Evolutionary conservation across 2,113 vertebrate species (phyloP).

Genomic region (Odontophorus gujanensis): DNA sequence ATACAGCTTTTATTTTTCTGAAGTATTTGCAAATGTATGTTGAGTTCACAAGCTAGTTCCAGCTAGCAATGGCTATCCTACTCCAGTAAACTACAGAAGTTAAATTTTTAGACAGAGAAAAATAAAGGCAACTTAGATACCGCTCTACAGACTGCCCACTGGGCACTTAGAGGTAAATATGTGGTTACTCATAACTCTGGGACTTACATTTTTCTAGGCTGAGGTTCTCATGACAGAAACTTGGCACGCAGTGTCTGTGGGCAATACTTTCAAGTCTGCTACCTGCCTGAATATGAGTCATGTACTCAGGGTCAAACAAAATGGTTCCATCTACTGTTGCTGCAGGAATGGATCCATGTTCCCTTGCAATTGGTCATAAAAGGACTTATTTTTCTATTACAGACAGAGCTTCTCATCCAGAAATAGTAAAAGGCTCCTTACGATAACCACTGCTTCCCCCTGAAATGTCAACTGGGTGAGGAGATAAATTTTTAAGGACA

Average conservation of each 20-base stretch:
- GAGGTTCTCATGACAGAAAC: background rate
- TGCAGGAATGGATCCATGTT: background rate
- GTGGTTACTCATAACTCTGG: background rate
- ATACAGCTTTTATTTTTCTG: background rate
- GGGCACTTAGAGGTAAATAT: background rate
- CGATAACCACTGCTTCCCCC: background rate
- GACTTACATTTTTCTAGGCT: background rate
- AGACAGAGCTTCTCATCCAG: background rate
- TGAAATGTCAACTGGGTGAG: background rate
- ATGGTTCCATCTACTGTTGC: background rate
- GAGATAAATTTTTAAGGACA: background rate
- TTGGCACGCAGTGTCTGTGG: background rate
- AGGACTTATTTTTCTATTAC: background rate
- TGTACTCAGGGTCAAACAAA: background rate
- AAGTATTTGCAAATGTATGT: background rate
- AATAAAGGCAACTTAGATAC: background rate
- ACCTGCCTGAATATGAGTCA: background rate
- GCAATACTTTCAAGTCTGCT: background rate
- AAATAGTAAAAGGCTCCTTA: conserved; percentile 2
- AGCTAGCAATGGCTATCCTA: background rate
- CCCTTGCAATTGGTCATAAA: background rate
- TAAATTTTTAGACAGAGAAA: background rate
- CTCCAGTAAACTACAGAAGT: background rate
- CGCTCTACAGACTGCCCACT: background rate
- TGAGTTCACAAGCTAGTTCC: conserved; percentile 4